Conservation (phyloP, 2,797 vertebrate species). For the Emys orbicularis region DNA sequence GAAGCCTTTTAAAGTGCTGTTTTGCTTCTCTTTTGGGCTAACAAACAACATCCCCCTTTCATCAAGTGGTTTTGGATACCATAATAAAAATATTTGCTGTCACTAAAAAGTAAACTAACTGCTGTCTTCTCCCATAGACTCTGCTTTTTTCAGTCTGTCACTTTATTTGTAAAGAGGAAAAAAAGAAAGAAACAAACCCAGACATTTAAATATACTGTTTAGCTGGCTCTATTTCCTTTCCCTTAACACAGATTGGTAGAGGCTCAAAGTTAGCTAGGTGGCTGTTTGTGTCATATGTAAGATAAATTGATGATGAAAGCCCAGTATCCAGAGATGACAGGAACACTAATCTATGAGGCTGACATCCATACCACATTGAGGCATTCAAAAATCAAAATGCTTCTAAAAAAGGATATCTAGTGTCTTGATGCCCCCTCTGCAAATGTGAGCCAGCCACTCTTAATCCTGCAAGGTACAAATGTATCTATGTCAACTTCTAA, state of each 20-base stretch:
- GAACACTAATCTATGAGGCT: not conserved
- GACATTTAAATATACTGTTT: rapidly evolving
- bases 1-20: not conserved
- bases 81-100: not conserved
- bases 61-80: not conserved
- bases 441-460: not conserved
- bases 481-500: not conserved
- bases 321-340: not conserved
- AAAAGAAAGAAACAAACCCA: not conserved
- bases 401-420: rapidly evolving
- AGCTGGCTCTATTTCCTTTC: not conserved
- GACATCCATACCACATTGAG: rapidly evolving
- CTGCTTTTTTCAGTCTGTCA: not conserved
- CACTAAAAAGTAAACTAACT: not conserved
- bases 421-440: not conserved
- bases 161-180: not conserved
- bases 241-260: not conserved
- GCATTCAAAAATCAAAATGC: not conserved
- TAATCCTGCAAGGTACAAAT: not conserved
- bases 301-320: not conserved
- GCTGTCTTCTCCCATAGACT: not conserved
- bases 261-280: not conserved
- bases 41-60: not conserved
- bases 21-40: not conserved
- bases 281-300: not conserved